Evolutionary conservation across 2,113 vertebrate genomes (phyloP), one percentile per base, ranked within the genome.

Genomic region (Turnix velox): DNA sequence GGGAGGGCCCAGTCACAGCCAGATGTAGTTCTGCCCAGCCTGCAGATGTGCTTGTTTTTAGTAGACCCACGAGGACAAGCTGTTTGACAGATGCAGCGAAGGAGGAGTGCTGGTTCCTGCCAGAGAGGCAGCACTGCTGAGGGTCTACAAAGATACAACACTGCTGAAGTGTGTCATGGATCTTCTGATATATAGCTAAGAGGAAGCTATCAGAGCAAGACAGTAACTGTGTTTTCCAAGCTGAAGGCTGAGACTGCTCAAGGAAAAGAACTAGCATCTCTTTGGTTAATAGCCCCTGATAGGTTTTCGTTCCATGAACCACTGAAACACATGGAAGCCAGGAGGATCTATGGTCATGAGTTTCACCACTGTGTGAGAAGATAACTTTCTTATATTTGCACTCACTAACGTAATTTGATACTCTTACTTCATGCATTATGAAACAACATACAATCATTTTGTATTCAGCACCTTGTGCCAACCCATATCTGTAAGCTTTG

Each of bases 351-450:
- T 81, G 76, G 69, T n/a, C 84, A 55, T 2, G 33, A 95, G 81
- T 81, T 45, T 78, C 61, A 18, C 0, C 57, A 27, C 54, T 37
- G 25, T 52, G 31, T 10, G 45, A 84, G 78, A 92, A 83, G 90
- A 72, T 57, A 77, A 24, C 77, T 89, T 65, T 33, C 84, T 79
- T 82, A 68, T 79, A 84, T 66, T 71, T 71, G 84, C 92, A 87
- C 84, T 78, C 79, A 74, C 78, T 85, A 49, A 15, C 49, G 35
- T 61, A 14, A 94, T 83, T 91, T 54, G 92, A 95, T 87, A 87
- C 78, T 84, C 45, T 71, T 89, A n/a, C 82, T 66, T 91, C 93
- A 87, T 95, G 62, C 45, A 94, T 94, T 94, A 85, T 95, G 78
- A 92, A 95, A 72, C 75, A 89, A 82, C n/a, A 84, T 91, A 87